phyloP scores from a whole-genome alignment of 2,797 vertebrate species.

The Chromobotia macracanthus region DNA sequence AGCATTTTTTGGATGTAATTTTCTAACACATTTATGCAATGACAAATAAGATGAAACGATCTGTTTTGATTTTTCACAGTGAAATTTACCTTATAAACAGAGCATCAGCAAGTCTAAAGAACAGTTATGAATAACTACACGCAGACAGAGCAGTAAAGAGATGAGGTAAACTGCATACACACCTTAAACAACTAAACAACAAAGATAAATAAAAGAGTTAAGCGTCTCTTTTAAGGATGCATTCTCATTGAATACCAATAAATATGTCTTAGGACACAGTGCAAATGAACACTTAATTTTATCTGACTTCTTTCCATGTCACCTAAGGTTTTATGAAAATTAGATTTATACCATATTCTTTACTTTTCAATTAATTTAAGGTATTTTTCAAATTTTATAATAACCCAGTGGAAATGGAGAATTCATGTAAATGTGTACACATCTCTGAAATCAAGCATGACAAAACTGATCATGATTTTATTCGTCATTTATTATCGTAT shows the following conservation, averaged over 20 bases:
- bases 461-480: not conserved
- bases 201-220: not conserved
- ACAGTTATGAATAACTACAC: no score
- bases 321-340: not conserved
- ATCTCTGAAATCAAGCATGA: not conserved
- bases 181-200: not conserved
- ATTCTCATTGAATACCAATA: not conserved
- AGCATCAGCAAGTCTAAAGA: not conserved
- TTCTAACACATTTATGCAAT: not conserved
- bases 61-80: not conserved
- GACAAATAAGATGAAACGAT: not conserved
- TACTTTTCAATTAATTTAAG: no score
- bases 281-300: no score
- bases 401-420: no score
- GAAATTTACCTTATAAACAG: not conserved
- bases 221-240: not conserved
- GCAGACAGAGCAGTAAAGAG: not conserved
- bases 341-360: no score
- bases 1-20: not conserved
- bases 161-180: not conserved
- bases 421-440: not conserved
- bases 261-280: not conserved
- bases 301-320: not conserved
- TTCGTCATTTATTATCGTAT: conserved; percentile 67
- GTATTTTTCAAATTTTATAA: no score